Base-by-base conservation (phyloP, 2,113 vertebrate species). In the Gallinago media region DNA sequence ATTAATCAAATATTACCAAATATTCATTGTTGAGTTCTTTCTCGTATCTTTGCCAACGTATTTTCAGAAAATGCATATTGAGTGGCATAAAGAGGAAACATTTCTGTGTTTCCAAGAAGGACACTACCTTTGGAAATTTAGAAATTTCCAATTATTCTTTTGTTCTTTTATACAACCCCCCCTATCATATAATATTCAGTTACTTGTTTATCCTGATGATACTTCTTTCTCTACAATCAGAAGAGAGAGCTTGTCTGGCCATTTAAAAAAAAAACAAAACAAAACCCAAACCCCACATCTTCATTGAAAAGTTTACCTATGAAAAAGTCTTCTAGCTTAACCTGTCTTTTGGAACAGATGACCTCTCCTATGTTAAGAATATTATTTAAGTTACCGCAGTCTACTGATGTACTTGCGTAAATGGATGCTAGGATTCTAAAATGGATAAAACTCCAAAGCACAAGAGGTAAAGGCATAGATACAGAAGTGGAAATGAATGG, bases 201-300 rank as follows among this genome's bases (percentile, higher is more conserved):
- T 97, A 80, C 76, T 82, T 94, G 75, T 52, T 72, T 15, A 40
- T 89, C 42, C 52, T 20, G 22, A 80, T 91, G 42, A 94, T 79
- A 38, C 5, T 84, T 68, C n/a, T 85, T 96, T 89, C 31, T 47
- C 32, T 50, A 72, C 71, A 81, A 85, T 62, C 31, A 88, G 71
- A 74, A 67, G 42, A 77, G 92, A 80, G 32, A 95, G 38, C 40
- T 89, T 76, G 8, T 62, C 78, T 73, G 46, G 32, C 50, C 12
- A 18, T 68, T 67, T 27, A 9, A 32, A 71, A 88, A 32, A 71
- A 88, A 32, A 40, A 27, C 14, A 32, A 3, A 55, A 67, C 11
- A 44, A 40, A 34, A 18, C 23, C 49, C 8, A 27, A 52, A 27
- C 25, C 50, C 25, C 21, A 58, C 7, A 21, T 56, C 14, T 58